Percentiles rank a stretch among this genome's conserved stretches.
Evolutionary conservation across 2,888 invertebrate species (phyloP).

Genomic region (Galeruca laticollis): DNA sequence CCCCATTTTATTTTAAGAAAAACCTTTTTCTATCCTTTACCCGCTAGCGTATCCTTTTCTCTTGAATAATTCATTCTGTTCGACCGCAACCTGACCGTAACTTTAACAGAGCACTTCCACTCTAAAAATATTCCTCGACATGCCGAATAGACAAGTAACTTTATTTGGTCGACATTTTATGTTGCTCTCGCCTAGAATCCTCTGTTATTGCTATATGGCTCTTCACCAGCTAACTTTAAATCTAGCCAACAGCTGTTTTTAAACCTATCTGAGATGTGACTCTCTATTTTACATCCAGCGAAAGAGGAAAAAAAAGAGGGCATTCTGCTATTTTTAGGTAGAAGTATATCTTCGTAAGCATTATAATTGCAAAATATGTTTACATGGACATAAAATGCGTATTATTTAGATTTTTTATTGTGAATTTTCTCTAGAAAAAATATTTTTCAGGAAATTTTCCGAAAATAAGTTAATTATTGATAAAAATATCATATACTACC

Average conservation of each 20-base stretch:
- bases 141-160: constrained; percentile 53
- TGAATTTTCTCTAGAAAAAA: too few relatives aligned
- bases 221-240: constrained; percentile 36
- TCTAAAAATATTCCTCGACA: constrained; percentile 56
- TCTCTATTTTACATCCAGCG: constrained; percentile 7
- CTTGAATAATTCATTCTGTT: constrained; percentile 60
- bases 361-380: too few relatives aligned
- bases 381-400: too few relatives aligned
- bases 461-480: too few relatives aligned
- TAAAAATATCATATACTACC: too few relatives aligned
- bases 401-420: too few relatives aligned
- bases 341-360: too few relatives aligned
- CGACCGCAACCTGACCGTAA: constrained; percentile 59
- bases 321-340: neutral
- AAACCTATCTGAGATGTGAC: constrained; percentile 19
- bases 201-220: constrained; percentile 40
- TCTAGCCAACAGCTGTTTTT: constrained; percentile 43
- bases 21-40: constrained; percentile 42
- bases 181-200: constrained; percentile 41
- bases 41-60: constrained; percentile 47
- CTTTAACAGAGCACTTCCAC: constrained; percentile 55
- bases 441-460: too few relatives aligned
- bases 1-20: constrained; percentile 36
- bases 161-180: constrained; percentile 54
- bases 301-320: neutral